phyloP scores from a whole-genome alignment of 2,113 vertebrate genomes.

The Microcebus jonahi region DNA sequence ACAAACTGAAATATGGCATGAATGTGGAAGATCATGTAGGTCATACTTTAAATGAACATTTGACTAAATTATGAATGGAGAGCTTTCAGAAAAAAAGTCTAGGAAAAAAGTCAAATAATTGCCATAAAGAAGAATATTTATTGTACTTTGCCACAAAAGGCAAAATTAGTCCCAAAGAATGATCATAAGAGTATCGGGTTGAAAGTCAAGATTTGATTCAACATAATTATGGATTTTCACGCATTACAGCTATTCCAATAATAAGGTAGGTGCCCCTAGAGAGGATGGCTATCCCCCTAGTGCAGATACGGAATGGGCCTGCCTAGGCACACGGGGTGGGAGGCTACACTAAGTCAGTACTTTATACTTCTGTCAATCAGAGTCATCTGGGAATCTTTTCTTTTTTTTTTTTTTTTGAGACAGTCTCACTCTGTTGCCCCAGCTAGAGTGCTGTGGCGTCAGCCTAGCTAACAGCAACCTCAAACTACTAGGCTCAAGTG shows the following conservation, averaged over 20 bases:
- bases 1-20: neutral
- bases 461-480: too few relatives aligned
- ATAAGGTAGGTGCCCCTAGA: neutral
- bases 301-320: neutral
- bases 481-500: too few relatives aligned
- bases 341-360: neutral
- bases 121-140: neutral
- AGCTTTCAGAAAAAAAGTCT: neutral
- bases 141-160: neutral
- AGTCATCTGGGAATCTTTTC: neutral
- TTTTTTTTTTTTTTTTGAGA: too few relatives aligned
- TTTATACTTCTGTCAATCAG: neutral
- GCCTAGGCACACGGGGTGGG: neutral
- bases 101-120: neutral
- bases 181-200: neutral
- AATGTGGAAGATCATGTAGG: neutral
- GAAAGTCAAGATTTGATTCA: neutral
- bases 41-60: neutral
- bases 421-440: too few relatives aligned
- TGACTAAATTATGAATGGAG: neutral
- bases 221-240: neutral
- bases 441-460: too few relatives aligned
- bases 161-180: neutral
- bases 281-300: neutral
- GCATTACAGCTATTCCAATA: neutral